Evolutionary conservation across 1,140 invertebrate species (phyloP).

Genomic region (Lethrus apterus): DNA sequence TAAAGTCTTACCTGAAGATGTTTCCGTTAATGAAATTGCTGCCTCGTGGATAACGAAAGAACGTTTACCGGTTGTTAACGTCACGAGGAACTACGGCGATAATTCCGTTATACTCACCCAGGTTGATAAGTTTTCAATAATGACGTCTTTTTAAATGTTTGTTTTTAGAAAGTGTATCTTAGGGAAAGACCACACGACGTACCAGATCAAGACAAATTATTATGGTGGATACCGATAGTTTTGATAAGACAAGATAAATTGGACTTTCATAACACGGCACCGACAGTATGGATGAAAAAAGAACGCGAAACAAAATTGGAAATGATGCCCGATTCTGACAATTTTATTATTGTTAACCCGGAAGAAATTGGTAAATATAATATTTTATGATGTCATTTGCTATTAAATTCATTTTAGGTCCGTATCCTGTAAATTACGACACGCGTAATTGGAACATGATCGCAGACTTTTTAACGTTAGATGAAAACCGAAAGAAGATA

Average conservation of each 20-base stretch:
- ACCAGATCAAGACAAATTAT: slow-evolving; percentile 52
- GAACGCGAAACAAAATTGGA: slow-evolving; percentile 44
- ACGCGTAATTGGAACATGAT: slow-evolving; percentile 68
- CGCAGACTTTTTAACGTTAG: slow-evolving; percentile 51
- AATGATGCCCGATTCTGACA: slow-evolving; percentile 46
- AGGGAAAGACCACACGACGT: slow-evolving; percentile 59
- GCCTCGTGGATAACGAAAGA: slow-evolving; percentile 77
- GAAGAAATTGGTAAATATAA: slow-evolving; percentile 61
- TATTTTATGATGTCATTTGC: not conserved
- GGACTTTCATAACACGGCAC: slow-evolving; percentile 48
- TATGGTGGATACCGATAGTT: slow-evolving; percentile 65
- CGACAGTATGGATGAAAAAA: slow-evolving; percentile 53
- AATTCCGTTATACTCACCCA: slow-evolving; percentile 57
- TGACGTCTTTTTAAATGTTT: not conserved
- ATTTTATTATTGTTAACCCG: slow-evolving; percentile 70
- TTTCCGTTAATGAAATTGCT: slow-evolving; percentile 60
- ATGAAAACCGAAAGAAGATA: slow-evolving; percentile 48
- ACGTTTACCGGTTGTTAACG: slow-evolving; percentile 69
- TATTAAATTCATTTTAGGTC: slow-evolving; percentile 45
- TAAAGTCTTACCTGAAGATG: slow-evolving; percentile 46
- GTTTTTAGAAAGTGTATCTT: slow-evolving; percentile 55
- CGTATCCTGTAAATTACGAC: slow-evolving; percentile 79
- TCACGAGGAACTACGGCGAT: slow-evolving; percentile 59
- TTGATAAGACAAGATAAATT: slow-evolving; percentile 48
- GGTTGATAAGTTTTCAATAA: slow-evolving; percentile 40